phyloP scores from a whole-genome alignment of 1,140 invertebrate species.

The Drosophila burlai region DNA sequence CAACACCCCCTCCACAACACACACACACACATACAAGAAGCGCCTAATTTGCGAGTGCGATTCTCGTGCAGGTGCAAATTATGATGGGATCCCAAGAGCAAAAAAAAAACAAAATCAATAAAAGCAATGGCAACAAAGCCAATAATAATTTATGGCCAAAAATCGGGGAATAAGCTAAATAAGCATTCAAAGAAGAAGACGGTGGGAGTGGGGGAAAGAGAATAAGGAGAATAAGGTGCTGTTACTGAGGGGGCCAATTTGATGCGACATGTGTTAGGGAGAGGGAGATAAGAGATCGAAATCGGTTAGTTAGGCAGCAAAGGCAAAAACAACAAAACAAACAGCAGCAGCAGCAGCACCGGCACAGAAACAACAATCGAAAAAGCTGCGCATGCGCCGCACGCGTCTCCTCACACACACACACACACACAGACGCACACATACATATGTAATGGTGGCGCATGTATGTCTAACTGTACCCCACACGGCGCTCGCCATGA shows the following conservation, averaged over 20 bases:
- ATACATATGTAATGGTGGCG: constrained; percentile 51
- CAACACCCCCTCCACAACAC: neutral
- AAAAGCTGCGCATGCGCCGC: constrained; percentile 68
- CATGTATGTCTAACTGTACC: constrained; percentile 68
- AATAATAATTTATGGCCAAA: constrained; percentile 44
- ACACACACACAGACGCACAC: neutral
- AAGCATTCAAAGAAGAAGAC: constrained; percentile 10
- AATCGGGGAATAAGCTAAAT: constrained; percentile 43
- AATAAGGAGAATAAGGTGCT: constrained; percentile 21
- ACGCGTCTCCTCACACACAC: constrained; percentile 52
- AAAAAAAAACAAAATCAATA: constrained; percentile 8
- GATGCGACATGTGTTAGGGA: constrained; percentile 61
- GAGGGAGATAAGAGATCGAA: constrained; percentile 26
- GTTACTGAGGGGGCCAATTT: constrained; percentile 42
- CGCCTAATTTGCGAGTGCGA: constrained; percentile 67
- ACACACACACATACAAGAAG: constrained; percentile 18
- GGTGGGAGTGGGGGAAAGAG: neutral
- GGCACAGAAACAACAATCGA: constrained; percentile 22
- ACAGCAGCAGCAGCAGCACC: neutral
- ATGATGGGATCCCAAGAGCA: constrained; percentile 44
- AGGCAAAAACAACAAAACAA: neutral
- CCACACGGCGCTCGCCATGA: constrained; percentile 12
- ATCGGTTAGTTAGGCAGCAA: constrained; percentile 30
- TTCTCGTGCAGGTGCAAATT: constrained; percentile 72
- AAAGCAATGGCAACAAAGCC: constrained; percentile 30